These are phyloP conservation scores for Trichosurus vulpecula DNA, from an alignment of 2,797 vertebrate species.

Conservation along the genomic window DNA sequence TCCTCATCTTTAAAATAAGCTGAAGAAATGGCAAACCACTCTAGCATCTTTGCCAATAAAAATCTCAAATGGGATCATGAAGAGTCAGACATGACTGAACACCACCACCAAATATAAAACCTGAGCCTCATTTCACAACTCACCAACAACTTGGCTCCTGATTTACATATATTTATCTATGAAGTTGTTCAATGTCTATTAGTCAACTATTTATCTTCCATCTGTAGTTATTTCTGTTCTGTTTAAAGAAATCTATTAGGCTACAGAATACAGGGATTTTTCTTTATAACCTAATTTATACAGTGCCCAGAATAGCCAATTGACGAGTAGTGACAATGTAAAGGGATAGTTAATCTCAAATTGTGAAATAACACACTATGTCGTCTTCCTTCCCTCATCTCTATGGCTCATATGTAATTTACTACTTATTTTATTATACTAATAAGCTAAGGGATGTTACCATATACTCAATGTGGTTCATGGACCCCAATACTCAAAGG, in stretches of 20 bases:
- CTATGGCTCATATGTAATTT: background rate
- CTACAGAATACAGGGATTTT: background rate
- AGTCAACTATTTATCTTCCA: slow-evolving; percentile 11
- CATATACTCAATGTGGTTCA: background rate
- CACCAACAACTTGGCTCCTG: background rate
- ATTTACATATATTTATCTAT: background rate
- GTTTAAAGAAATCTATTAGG: slow-evolving; percentile 34
- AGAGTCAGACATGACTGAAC: background rate
- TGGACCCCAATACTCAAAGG: background rate
- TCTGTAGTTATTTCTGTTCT: background rate
- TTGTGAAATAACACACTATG: background rate
- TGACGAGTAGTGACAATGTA: background rate
- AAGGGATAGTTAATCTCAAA: slow-evolving; percentile 48
- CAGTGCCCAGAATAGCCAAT: background rate
- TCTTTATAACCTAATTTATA: background rate
- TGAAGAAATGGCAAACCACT: background rate
- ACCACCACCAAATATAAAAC: slow-evolving; percentile 16
- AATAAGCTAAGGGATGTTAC: slow-evolving; percentile 3
- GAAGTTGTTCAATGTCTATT: background rate
- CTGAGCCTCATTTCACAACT: background rate
- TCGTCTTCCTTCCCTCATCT: slow-evolving; percentile 3
- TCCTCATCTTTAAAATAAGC: background rate
- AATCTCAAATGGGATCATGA: background rate
- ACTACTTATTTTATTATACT: background rate
- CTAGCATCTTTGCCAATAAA: background rate